phyloP scores from a whole-genome alignment of 2,888 invertebrate species.

The Acanthosepion pharaonis region DNA sequence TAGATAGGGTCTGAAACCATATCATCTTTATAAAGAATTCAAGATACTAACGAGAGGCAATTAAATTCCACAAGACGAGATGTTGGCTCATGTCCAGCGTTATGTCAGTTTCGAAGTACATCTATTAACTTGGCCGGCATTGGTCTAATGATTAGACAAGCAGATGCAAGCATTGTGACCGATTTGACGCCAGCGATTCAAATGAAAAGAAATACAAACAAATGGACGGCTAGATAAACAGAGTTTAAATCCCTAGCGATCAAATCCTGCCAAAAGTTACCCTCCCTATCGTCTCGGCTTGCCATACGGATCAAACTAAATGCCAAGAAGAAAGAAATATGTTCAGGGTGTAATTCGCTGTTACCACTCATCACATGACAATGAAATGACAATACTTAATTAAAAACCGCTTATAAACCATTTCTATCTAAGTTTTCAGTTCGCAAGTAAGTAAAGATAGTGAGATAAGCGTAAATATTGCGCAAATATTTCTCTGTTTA shows the following conservation, averaged over 20 bases:
- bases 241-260: not conserved
- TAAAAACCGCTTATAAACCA: not conserved
- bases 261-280: not conserved
- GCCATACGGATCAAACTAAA: not conserved
- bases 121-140: not conserved
- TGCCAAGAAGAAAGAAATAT: slow-evolving; percentile 14
- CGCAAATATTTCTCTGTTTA: no score
- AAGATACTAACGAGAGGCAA: not conserved
- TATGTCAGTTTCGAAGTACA: not conserved
- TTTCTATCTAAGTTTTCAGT: not conserved
- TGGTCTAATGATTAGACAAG: not conserved
- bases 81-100: not conserved
- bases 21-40: not conserved
- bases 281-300: not conserved
- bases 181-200: not conserved
- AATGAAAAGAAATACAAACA: slow-evolving; percentile 6
- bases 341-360: not conserved
- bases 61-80: not conserved
- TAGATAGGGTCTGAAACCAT: not conserved
- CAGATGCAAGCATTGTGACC: not conserved
- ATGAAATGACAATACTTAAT: not conserved
- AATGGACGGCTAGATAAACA: not conserved
- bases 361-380: not conserved
- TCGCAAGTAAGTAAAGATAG: no score
- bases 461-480: no score